Base-by-base conservation (phyloP, 2,113 vertebrate species). In the Myanophis thanlyinensis region DNA sequence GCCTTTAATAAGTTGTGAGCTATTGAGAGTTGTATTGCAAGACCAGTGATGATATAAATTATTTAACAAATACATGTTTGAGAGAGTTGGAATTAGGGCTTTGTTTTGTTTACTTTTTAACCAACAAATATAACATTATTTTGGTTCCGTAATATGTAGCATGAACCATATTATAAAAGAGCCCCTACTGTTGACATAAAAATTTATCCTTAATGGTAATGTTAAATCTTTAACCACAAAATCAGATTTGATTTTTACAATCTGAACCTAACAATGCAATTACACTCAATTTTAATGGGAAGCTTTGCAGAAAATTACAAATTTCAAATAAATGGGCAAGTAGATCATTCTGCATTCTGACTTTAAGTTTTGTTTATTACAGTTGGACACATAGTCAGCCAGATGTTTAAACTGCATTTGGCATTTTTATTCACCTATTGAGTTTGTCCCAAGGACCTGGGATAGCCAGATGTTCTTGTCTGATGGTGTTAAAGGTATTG, bases 281-380 rank as follows among this genome's bases (percentile, higher is more conserved):
- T 18, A 92, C 54, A 86, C 40, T 6, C 40, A 27, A 9, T 93
- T 94, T 93, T 93, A n/a, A 87, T 91, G 92, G 40, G 73, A 54
- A 53, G 9, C 22, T 88, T 56, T 8, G 91, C 49, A 93, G 92
- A 49, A 46, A 62, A n/a, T 47, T 56, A 18, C 4, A 3, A 54
- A 62, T 35, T 51, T 62, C 93, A 93, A 94, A 92, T 20, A n/a
- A 88, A 53, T 47, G 12, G 90, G 5, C 15, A 93, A 52, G 4
- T 84, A 25, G 52, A 84, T 53, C 40, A 3, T 2, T 44, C 80
- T 85, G 25, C 91, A 88, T 27, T n/a, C 23, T 47, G 3, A 18
- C 54, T 86, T 92, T 59, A 52, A 35, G 8, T 67, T 44, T 5
- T 22, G 91, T 94, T 35, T 80, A 80, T 40, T 40, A 80, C 20